Evolutionary conservation across 1,140 invertebrate species (phyloP).

Genomic region (Leptopilina boulardi): DNA sequence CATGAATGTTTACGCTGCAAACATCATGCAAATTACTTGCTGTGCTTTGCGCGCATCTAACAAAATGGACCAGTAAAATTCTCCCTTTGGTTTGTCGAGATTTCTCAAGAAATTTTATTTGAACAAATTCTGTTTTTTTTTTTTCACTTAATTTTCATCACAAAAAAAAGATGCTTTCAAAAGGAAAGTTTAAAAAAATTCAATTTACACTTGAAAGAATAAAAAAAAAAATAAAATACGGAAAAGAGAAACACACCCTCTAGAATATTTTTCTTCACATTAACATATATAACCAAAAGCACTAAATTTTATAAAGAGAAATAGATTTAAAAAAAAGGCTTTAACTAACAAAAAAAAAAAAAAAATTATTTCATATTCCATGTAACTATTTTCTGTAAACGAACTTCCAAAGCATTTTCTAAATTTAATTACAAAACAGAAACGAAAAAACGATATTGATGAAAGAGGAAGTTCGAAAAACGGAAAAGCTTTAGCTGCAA

Average conservation of each 20-base stretch:
- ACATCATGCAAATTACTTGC: constrained; percentile 1
- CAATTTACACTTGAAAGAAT: background rate
- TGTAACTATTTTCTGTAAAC: too few species aligned
- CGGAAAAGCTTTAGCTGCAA: background rate
- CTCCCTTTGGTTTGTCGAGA: constrained; percentile 12
- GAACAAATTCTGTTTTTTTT: background rate
- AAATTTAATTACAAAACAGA: too few species aligned
- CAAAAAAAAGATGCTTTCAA: background rate
- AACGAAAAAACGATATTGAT: background rate
- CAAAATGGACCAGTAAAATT: background rate
- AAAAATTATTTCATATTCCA: too few species aligned
- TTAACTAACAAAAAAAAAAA: too few species aligned
- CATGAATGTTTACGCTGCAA: constrained; percentile 13
- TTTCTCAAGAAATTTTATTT: constrained; percentile 4
- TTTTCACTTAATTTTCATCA: too few species aligned
- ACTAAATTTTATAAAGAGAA: background rate
- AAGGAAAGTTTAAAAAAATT: background rate
- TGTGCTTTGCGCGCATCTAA: background rate
- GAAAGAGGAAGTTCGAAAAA: background rate
- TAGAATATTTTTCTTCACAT: background rate
- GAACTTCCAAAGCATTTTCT: too few species aligned
- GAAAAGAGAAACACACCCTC: background rate
- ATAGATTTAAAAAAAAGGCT: background rate
- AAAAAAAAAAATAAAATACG: background rate
- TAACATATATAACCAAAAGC: background rate